phyloP scores from a whole-genome alignment of 2,797 vertebrate genomes.

The Cheirogaleus major region DNA sequence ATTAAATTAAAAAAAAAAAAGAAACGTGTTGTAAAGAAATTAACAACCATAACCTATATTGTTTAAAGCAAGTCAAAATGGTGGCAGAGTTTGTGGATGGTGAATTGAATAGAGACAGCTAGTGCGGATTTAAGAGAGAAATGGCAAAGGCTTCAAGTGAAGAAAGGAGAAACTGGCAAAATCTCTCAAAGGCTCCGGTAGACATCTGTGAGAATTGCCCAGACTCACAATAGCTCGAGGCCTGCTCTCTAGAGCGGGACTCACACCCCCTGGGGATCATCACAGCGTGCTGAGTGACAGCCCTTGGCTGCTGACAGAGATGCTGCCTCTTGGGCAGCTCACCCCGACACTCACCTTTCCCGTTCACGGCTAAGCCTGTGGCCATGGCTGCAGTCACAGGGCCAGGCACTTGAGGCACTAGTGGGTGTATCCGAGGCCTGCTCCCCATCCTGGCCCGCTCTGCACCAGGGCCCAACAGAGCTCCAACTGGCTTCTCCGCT shows the following conservation, averaged over 20 bases:
- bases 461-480: conserved; percentile 92
- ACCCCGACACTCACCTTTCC: conserved; percentile 89
- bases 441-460: conserved; percentile 98
- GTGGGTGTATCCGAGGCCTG: conserved; percentile 90
- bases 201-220: not conserved
- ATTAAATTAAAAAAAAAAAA: too few relatives aligned
- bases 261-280: not conserved
- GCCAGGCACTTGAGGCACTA: conserved; percentile 87
- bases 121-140: conserved; percentile 55
- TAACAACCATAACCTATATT: not conserved
- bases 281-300: not conserved
- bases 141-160: not conserved
- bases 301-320: not conserved
- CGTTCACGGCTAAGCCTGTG: conserved; percentile 89
- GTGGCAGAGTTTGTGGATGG: not conserved
- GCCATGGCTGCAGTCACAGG: conserved; percentile 90
- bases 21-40: not conserved
- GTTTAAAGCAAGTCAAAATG: not conserved
- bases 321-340: not conserved
- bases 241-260: not conserved
- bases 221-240: not conserved
- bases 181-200: not conserved
- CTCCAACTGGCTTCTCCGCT: conserved; percentile 91
- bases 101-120: conserved; percentile 45
- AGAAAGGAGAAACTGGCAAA: conserved; percentile 38